Evolutionary conservation across 2,113 vertebrate species (phyloP).

Genomic region (Neogale vison): DNA sequence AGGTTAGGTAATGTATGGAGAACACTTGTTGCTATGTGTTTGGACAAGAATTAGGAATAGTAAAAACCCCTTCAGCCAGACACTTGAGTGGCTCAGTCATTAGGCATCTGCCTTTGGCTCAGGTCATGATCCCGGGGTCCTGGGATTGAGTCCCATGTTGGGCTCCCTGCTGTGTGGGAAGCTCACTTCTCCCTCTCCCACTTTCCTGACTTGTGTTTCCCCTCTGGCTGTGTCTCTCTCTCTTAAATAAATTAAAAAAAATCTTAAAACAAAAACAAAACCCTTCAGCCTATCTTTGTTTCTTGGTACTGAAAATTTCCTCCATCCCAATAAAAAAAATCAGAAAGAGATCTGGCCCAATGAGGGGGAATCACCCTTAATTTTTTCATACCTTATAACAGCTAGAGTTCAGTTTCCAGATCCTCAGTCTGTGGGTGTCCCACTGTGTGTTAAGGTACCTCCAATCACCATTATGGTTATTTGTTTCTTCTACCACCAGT

Average conservation of each 20-base stretch:
- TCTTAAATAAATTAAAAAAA: too few species aligned
- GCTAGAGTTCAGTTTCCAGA: neutral
- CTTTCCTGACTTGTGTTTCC: too few species aligned
- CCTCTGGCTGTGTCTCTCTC: too few species aligned
- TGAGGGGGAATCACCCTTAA: neutral
- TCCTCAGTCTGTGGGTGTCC: neutral
- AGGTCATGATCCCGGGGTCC: too few species aligned
- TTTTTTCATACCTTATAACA: neutral
- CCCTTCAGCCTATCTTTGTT: neutral
- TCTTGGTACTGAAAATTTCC: neutral
- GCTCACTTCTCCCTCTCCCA: too few species aligned
- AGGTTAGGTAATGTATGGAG: neutral
- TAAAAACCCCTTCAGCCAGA: neutral
- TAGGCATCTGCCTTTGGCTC: too few species aligned
- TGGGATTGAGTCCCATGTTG: too few species aligned
- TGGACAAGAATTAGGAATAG: neutral
- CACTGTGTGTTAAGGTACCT: neutral
- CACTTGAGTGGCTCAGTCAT: too few species aligned
- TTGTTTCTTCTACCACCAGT: neutral
- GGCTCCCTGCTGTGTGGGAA: too few species aligned
- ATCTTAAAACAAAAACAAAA: neutral
- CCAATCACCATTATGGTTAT: neutral
- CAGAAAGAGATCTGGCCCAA: neutral
- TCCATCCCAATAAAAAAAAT: conserved; percentile 11
- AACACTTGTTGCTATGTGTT: neutral